phyloP scores from a whole-genome alignment of 2,888 invertebrate species.

The Acleris holmiana region DNA sequence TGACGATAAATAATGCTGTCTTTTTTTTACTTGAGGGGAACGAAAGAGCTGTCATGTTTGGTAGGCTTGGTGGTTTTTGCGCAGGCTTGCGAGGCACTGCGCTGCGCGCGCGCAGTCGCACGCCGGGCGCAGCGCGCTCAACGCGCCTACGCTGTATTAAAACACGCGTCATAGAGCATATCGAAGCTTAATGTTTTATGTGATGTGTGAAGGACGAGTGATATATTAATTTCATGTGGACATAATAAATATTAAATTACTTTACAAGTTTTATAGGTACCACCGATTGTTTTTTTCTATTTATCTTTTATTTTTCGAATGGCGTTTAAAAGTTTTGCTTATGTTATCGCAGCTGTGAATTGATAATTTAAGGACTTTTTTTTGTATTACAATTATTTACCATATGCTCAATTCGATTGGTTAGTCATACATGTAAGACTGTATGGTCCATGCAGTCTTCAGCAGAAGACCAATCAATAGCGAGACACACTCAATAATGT shows the following conservation, averaged over 20 bases:
- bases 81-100: conserved; percentile 10
- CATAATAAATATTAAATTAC: conserved; percentile 8
- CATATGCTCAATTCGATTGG: no score
- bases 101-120: conserved; percentile 37
- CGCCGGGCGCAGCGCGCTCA: conserved; percentile 39
- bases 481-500: no score
- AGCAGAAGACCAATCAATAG: no score
- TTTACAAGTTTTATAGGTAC: background rate
- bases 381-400: no score
- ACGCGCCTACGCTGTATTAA: conserved; percentile 27
- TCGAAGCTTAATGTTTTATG: conserved; percentile 16
- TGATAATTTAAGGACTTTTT: no score
- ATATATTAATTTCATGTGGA: conserved; percentile 27
- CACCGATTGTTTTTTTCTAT: no score
- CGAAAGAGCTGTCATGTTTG: conserved; percentile 11
- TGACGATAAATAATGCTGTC: conserved; percentile 9
- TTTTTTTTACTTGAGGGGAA: background rate
- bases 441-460: no score
- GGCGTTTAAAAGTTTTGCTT: no score
- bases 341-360: no score
- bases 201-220: conserved; percentile 27
- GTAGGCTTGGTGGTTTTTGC: conserved; percentile 6
- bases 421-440: no score
- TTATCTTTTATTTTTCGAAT: no score
- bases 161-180: conserved; percentile 6